These are phyloP conservation scores for Saccopteryx leptura DNA, from an alignment of 2,113 vertebrate species.

Conservation along the genomic window DNA sequence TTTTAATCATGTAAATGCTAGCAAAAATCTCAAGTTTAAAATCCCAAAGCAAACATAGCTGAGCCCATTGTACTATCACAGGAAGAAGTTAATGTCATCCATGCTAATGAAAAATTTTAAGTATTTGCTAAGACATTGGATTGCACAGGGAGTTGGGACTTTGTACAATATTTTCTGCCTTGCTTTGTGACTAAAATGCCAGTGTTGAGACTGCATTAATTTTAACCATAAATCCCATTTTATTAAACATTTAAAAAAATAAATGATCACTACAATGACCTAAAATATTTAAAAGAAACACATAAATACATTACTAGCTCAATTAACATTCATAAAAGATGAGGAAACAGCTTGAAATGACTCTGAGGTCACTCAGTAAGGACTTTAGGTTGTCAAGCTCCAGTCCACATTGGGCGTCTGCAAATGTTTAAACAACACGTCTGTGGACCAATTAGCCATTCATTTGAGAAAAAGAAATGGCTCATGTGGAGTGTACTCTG, in stretches of 20 bases:
- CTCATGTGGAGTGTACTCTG: background rate
- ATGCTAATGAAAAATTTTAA: background rate
- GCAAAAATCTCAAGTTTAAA: conserved; percentile 63
- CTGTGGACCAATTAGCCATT: background rate
- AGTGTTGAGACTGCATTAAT: conserved; percentile 45
- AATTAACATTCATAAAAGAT: conserved; percentile 54
- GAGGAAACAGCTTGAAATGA: conserved; percentile 27
- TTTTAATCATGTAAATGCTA: conserved; percentile 63
- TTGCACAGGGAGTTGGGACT: background rate
- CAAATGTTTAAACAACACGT: background rate
- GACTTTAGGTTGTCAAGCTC: conserved; percentile 1
- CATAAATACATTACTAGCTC: conserved; percentile 1
- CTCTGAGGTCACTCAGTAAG: conserved; percentile 54
- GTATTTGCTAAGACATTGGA: background rate
- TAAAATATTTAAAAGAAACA: conserved; percentile 40
- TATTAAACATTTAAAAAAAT: conserved; percentile 59
- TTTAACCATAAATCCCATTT: conserved; percentile 29
- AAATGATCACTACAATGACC: background rate
- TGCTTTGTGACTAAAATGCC: conserved; percentile 47
- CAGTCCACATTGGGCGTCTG: background rate
- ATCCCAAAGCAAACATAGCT: background rate
- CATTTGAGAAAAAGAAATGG: background rate
- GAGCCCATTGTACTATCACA: background rate
- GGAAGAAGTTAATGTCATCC: conserved; percentile 29
- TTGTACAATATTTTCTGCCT: conserved; percentile 10